These are phyloP conservation scores for Archilochus colubris DNA, from an alignment of 2,113 vertebrate species.

Conservation along the genomic window DNA sequence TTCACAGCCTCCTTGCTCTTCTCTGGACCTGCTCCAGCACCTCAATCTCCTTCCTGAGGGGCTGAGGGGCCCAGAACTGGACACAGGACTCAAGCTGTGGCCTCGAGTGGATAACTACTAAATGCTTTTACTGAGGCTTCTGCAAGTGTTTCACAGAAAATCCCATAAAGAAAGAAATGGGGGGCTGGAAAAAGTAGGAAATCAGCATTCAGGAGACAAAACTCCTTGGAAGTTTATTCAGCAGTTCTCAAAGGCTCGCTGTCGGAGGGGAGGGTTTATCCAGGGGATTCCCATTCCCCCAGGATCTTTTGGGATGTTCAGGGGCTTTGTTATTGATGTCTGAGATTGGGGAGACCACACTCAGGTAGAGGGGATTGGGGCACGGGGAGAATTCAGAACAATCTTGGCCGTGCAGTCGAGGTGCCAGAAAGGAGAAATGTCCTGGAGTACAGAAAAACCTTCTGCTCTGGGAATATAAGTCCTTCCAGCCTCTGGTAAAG, in stretches of 20 bases:
- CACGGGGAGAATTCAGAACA: background rate
- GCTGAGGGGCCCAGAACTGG: too few relatives aligned
- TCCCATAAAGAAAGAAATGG: background rate
- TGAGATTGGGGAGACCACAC: background rate
- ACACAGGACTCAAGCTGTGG: too few relatives aligned
- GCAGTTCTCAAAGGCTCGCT: background rate
- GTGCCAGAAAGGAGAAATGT: background rate
- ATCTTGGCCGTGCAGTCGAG: background rate
- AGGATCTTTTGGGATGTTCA: background rate
- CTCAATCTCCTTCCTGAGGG: too few relatives aligned
- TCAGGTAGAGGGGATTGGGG: background rate
- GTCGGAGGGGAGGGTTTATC: background rate
- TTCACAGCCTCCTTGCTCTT: too few relatives aligned
- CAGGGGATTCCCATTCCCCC: background rate
- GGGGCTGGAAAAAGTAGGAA: background rate
- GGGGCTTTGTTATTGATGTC: background rate
- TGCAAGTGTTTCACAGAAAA: background rate
- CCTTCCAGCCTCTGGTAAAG: background rate
- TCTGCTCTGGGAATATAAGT: background rate
- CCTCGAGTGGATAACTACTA: background rate
- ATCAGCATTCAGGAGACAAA: background rate
- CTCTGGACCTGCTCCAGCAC: too few relatives aligned
- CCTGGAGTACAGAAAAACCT: background rate
- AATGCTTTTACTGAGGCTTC: background rate
- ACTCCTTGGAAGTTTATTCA: background rate